Evolutionary conservation across 1,140 invertebrate species (phyloP), one percentile per base, ranked within the genome.

Genomic region (Macrobrachium nipponense): DNA sequence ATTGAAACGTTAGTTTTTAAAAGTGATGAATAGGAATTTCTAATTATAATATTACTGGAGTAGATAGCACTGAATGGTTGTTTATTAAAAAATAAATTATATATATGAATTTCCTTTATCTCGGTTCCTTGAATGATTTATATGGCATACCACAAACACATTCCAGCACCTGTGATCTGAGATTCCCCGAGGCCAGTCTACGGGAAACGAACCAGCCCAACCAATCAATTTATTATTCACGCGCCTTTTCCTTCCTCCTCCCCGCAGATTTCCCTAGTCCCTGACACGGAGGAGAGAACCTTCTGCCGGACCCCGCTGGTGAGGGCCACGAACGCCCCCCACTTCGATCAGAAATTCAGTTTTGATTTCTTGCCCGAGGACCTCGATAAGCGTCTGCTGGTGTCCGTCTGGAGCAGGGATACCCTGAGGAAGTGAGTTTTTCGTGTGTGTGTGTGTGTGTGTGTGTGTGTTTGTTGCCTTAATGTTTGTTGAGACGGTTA

Each of bases 381-480:
- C 88, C 87, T 90, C 10, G 90, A 91, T 20, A 92, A 92, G 82
- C 86, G 92, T 75, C 89, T 93, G 12, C 90, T 93, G 17, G 90
- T 93, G 8, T 93, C 92, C 15, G 91, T 92, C 0, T 93, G 92
- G 92, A 91, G 92, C 87, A 89, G 91, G 17, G 92, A 92, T 84
- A 88, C 90, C 12, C 87, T 89, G 0, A 91, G 90, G 87, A 91
- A 91, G 92, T 93, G 90, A 90, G 90, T 15, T 43, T 23, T 66
- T 18, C 36, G 20, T 66, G 18, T 80, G 23, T 27, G 61, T 80
- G 80, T 60, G 27, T 72, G 62, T 82, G 12, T 23, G 51, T 73
- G 17, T 82, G 44, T 82, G 11, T 70, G 64, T 70, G 27, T 82
- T 43, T 23, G 27, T 51, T 44, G n/a, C 14, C 1, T 81, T 17